phyloP scores from a whole-genome alignment of 2,113 vertebrate genomes.

The Limanda limanda region DNA sequence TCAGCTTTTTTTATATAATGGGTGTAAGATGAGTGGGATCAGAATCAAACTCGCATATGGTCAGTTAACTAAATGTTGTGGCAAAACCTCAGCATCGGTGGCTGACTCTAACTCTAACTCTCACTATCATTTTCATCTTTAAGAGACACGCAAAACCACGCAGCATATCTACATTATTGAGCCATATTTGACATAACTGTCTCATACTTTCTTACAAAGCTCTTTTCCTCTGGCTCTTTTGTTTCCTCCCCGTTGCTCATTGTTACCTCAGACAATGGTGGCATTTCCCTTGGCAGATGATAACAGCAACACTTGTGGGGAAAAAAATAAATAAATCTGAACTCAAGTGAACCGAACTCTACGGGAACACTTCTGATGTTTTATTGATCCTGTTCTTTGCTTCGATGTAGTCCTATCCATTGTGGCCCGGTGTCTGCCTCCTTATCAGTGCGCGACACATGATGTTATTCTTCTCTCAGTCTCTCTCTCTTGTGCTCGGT shows the following conservation, averaged over 20 bases:
- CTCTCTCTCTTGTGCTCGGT: not conserved
- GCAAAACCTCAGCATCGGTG: too few relatives aligned
- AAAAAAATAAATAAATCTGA: not conserved
- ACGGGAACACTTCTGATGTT: conserved; percentile 15
- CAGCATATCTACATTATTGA: not conserved
- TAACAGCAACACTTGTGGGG: not conserved
- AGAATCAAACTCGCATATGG: too few relatives aligned
- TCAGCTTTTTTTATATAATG: too few relatives aligned
- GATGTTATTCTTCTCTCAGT: conserved; percentile 34
- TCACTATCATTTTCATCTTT: not conserved
- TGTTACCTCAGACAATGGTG: conserved; percentile 12
- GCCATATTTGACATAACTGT: not conserved
- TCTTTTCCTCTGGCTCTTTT: not conserved
- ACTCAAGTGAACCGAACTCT: conserved; percentile 5
- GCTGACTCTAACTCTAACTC: not conserved
- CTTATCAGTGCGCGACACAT: conserved; percentile 42
- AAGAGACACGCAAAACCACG: not conserved
- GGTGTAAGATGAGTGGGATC: too few relatives aligned
- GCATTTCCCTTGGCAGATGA: not conserved
- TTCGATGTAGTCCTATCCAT: conserved; percentile 41
- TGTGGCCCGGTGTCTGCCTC: conserved; percentile 34
- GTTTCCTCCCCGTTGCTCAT: not conserved
- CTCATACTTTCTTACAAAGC: not conserved
- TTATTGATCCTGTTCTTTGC: conserved; percentile 42
- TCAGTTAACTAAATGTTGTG: too few relatives aligned